Evolutionary conservation across 1,140 invertebrate species (phyloP), one percentile per base, ranked within the genome.

Genomic region (Brachionus koreanus): DNA sequence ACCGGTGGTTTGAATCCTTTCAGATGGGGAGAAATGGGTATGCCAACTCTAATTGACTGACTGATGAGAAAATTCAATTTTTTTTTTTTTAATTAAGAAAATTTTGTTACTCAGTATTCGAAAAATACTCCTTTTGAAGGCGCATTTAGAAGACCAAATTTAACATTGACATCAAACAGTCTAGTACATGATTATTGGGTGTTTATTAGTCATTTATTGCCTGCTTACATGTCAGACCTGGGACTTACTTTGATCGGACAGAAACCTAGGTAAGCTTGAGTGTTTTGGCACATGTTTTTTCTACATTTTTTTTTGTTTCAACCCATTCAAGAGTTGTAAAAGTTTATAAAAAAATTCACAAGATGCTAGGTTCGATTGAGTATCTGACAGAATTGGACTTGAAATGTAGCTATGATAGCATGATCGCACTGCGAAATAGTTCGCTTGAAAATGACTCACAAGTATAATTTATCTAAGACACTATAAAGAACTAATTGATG

Each of bases 1-100:
- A 93, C 94, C 0, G 95, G 95, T 72, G 93, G 93, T 0, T 90
- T 92, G 67, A 95, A 95, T 83, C 94, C 95, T 9, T 94, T 98
- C 88, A 91, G 90, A 16, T 98, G 96, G 93, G 88, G 90, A 3
- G 88, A 90, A 65, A 88, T 97, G 35, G 86, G 88, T 88, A 83
- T 81, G 85, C 85, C n/a, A n/a, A n/a, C n/a, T n/a, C n/a, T n/a
- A n/a, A n/a, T n/a, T n/a, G n/a, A n/a, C n/a, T n/a, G n/a, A n/a
- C n/a, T n/a, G n/a, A n/a, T n/a, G n/a, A n/a, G n/a, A 83, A 39
- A 82, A 61, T 83, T 35, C 83, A n/a, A 81, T 61, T 67, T 19
- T 67, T 1, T 39, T 84, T 85, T n/a, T n/a, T n/a, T n/a, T n/a
- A n/a, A n/a, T n/a, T 13, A 82, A 88, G 87, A 87, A 82, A 85